Percentiles rank a stretch among this genome's conserved stretches.
Conservation (phyloP, 1,140 invertebrate species). For the Gonioctena quinquepunctata region DNA sequence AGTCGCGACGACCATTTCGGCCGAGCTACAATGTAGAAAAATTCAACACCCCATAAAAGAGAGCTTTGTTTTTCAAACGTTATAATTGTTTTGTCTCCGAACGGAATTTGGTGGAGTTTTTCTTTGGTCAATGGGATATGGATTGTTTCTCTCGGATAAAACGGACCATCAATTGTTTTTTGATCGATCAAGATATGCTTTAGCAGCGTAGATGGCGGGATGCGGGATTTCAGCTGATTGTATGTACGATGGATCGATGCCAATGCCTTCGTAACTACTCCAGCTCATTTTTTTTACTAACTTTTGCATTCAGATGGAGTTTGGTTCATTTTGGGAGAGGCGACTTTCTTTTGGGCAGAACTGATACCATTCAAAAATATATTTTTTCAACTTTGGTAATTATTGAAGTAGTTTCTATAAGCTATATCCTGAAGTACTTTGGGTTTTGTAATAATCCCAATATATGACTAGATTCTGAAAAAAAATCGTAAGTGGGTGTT, state of each 20-base stretch:
- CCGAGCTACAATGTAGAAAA: slow-evolving; percentile 53
- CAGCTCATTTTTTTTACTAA: too few relatives aligned
- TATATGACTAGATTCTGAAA: too few relatives aligned
- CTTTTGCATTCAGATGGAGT: too few relatives aligned
- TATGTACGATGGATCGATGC: slow-evolving; percentile 47
- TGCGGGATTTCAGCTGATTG: slow-evolving; percentile 35
- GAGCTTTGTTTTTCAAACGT: background rate
- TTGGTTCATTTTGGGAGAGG: too few relatives aligned
- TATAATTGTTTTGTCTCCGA: background rate
- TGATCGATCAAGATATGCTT: too few relatives aligned
- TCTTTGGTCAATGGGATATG: background rate
- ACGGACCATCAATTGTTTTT: background rate
- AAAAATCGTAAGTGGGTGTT: too few relatives aligned
- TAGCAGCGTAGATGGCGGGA: slow-evolving; percentile 35
- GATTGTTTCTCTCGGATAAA: background rate
- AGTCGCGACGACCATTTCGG: slow-evolving; percentile 35
- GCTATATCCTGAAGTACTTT: too few relatives aligned
- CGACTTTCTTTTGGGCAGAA: too few relatives aligned
- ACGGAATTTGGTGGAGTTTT: background rate
- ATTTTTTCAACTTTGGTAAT: too few relatives aligned
- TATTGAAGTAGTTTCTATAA: too few relatives aligned
- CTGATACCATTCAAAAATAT: too few relatives aligned
- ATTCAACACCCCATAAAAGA: slow-evolving; percentile 30
- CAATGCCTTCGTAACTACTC: slow-evolving; percentile 36
- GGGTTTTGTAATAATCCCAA: too few relatives aligned